Base-by-base conservation (phyloP, 2,113 vertebrate species). In the Hippocampus guttulatus region DNA sequence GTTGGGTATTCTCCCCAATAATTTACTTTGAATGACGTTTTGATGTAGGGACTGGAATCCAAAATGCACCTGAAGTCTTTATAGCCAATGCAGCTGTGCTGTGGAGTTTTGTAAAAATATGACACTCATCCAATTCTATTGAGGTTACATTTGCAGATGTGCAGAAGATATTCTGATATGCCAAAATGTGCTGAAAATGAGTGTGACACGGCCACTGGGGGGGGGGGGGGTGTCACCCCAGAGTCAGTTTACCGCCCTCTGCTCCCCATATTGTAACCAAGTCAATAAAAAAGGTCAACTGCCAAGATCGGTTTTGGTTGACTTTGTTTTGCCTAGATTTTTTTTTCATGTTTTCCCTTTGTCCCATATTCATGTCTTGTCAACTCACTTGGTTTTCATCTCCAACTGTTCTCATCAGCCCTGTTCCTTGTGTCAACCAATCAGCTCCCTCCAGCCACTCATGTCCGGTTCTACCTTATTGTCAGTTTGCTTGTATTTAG, bases 141-240 rank as follows among this genome's bases (percentile, higher is more conserved):
- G 51, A 55, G 43, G 23, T 40, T 62, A n/a, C 67, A 27, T 72
- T 70, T 87, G 84, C 84, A 81, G 82, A 79, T 70, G 73, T 73
- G n/a, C 45, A 63, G 55, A 73, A 83, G 86, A 91, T 90, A 82
- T 51, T 61, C 54, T 76, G 84, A 92, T 87, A 92, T 87, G 84
- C 64, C 27, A 63, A 75, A 69, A 79, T 49, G 78, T 3, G 20
- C 7, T 33, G 70, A 73, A 75, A 79, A 81, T 88, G 90, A 86
- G 84, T 91, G 90, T 82, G 78, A 77, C 78, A 76, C 70, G 78
- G 52, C 75, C 30, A 52, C 70, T 27, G 2, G 25, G 25, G 25
- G 25, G 25, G 25, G 25, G 25, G 25, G 25, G 25, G 25, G 25
- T 27, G 25, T 27, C 43, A 72, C 62, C 64, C 73, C 49, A 71